A percentile compares a stretch with the other conserved stretches of the same genome.
These are phyloP conservation scores for Myotis myotis DNA, from an alignment of 2,797 vertebrate genomes.

Conservation along the genomic window DNA sequence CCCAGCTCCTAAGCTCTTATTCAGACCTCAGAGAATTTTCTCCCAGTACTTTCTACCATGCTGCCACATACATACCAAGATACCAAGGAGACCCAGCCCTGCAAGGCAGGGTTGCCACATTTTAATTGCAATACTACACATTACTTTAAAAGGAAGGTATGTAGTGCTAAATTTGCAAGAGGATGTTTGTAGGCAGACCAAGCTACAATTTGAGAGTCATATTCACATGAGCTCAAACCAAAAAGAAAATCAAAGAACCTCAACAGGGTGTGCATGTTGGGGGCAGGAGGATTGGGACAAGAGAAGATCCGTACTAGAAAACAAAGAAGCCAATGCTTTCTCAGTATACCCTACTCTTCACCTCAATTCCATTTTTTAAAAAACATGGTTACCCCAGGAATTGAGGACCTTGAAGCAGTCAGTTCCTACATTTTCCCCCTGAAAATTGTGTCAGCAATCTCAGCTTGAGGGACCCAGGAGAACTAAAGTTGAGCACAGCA, in stretches of 20 bases:
- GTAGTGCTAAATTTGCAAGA: not conserved
- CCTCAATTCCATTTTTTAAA: not conserved
- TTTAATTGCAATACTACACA: not conserved
- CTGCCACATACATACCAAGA: rapidly evolving
- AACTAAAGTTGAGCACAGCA: not conserved
- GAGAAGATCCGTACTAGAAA: not conserved
- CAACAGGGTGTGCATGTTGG: rapidly evolving
- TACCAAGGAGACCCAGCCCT: not conserved
- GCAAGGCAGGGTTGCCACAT: not conserved
- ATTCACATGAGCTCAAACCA: not conserved
- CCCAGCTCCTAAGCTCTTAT: too few relatives aligned
- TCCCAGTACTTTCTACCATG: not conserved
- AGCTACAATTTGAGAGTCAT: not conserved
- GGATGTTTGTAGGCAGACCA: not conserved
- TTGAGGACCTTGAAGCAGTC: not conserved
- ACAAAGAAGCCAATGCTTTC: not conserved
- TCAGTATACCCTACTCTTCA: not conserved
- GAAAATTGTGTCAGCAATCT: not conserved
- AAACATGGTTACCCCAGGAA: not conserved
- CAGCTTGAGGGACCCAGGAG: not conserved
- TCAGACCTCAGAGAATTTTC: not conserved
- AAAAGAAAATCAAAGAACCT: not conserved
- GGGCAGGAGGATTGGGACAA: not conserved
- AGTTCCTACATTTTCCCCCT: not conserved
- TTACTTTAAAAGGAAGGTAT: not conserved